A percentile compares a stretch with the other conserved stretches of the same genome.
Evolutionary conservation across 2,888 invertebrate species (phyloP).

Genomic region (Agrenia bidenticulata): DNA sequence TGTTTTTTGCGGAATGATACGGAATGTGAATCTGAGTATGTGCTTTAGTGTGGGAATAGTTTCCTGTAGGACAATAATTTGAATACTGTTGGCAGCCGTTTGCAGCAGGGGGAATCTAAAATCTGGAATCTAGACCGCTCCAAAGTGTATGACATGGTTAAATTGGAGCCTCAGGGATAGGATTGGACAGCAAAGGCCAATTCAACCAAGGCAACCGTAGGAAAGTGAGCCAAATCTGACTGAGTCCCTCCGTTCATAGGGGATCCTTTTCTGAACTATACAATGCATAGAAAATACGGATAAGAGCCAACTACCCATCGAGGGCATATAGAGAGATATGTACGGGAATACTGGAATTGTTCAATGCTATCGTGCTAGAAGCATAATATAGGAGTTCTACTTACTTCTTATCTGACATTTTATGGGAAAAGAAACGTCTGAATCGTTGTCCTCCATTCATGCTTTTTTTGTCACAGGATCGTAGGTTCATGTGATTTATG

Average conservation of each 20-base stretch:
- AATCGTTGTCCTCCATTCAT: constrained; percentile 46
- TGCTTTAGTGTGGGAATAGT: constrained; percentile 26
- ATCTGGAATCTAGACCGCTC: neutral
- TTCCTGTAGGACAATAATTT: constrained; percentile 42
- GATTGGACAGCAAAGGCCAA: constrained; percentile 19
- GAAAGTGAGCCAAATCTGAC: constrained; percentile 20
- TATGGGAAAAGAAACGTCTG: constrained; percentile 46
- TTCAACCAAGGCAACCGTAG: neutral
- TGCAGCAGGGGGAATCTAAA: constrained; percentile 2
- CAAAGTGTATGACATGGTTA: constrained; percentile 12
- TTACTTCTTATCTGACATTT: constrained; percentile 50
- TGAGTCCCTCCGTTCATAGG: too few species aligned
- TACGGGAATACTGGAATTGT: too few species aligned
- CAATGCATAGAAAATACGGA: neutral
- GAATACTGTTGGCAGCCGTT: constrained; percentile 41
- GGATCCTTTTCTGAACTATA: too few species aligned
- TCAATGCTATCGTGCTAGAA: too few species aligned
- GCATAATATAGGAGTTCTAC: neutral
- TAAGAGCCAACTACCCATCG: neutral
- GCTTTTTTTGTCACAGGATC: constrained; percentile 44
- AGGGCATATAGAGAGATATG: too few species aligned
- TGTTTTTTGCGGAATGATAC: constrained; percentile 13
- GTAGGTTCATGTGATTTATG: constrained; percentile 50
- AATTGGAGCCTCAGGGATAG: constrained; percentile 17
- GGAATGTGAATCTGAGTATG: constrained; percentile 20